Percentiles rank a stretch among this genome's conserved stretches.
phyloP scores from a whole-genome alignment of 2,113 vertebrate genomes.

The Pycnonotus jocosus region DNA sequence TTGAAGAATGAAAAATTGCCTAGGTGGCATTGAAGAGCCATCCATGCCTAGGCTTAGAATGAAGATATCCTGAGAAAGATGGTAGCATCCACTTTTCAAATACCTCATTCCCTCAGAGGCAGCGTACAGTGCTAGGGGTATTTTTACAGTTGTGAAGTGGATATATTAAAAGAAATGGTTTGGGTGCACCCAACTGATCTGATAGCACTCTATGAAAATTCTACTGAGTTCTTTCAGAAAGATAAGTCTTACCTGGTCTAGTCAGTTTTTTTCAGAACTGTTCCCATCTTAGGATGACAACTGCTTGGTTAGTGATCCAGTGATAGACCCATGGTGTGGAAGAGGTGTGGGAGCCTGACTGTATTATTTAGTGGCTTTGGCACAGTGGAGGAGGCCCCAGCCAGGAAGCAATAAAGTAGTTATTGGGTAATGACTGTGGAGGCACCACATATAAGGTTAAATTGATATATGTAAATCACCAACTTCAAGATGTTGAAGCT shows the following conservation, averaged over 20 bases:
- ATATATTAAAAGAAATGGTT: neutral
- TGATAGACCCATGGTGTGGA: neutral
- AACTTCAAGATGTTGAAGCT: constrained; percentile 2
- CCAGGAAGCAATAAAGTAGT: constrained; percentile 51
- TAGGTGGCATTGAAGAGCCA: neutral
- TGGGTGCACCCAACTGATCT: neutral
- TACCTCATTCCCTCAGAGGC: neutral
- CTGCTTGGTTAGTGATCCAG: constrained; percentile 30
- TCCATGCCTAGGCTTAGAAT: neutral
- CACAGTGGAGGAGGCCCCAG: constrained; percentile 23
- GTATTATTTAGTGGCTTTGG: neutral
- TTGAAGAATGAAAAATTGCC: neutral
- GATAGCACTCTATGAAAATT: neutral
- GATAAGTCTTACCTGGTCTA: neutral
- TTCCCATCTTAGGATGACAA: neutral
- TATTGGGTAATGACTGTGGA: constrained; percentile 30
- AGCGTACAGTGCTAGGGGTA: neutral
- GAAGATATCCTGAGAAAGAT: neutral
- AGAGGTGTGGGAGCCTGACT: neutral
- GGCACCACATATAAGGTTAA: neutral
- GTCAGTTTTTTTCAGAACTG: neutral
- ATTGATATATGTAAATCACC: constrained; percentile 41
- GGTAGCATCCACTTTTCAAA: neutral
- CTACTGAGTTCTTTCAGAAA: neutral
- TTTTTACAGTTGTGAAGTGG: neutral